Base-by-base conservation (phyloP, 2,113 vertebrate genomes). In the Bombycilla garrulus region DNA sequence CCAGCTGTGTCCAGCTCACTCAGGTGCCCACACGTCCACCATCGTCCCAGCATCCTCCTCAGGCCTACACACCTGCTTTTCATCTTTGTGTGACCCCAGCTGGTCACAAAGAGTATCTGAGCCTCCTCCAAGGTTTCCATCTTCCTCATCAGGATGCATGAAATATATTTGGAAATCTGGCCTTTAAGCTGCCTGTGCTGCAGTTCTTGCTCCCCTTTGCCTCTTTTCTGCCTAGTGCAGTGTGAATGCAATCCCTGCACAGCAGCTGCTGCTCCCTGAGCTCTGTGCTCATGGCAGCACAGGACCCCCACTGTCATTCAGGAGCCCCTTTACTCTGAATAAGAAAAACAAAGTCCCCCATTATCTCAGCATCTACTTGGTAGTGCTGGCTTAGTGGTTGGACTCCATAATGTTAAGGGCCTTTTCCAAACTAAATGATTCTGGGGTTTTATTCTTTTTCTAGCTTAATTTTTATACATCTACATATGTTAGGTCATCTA, bases 11-110 rank as follows among this genome's bases (percentile, higher is more conserved):
- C 67, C 91, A 47, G 29, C 72, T 64, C 54, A 11, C 28, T 2
- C 57, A 45, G 25, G 77, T 3, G 38, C 22, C 53, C 38, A 16
- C 65, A 33, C 0, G 0, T 5, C 35, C 66, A 60, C 23, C 67
- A 47, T 40, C 40, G 36, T 48, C 42, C 81, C 51, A n/a, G 40
- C 3, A 2, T n/a, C n/a, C n/a, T n/a, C 67, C 78, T 77, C 25
- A 8, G 25, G 57, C 20, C 38, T 65, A 40, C 25, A 47, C 40
- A 4, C 35, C 14, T 35, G 6, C 7, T 60, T 74, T 54, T 85
- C 23, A 36, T 48, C 42, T 26, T 16, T 1, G 0, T 26, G 62
- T 67, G 42, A 57, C 44, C 72, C 45, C 6, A 0, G 35, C 26
- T 81, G 45, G 60, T 48, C 38, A 71, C 47, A 40, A 56, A 61